Percentiles rank a stretch among this genome's conserved stretches.
phyloP scores from a whole-genome alignment of 2,113 vertebrate genomes.

The Tapirus terrestris region DNA sequence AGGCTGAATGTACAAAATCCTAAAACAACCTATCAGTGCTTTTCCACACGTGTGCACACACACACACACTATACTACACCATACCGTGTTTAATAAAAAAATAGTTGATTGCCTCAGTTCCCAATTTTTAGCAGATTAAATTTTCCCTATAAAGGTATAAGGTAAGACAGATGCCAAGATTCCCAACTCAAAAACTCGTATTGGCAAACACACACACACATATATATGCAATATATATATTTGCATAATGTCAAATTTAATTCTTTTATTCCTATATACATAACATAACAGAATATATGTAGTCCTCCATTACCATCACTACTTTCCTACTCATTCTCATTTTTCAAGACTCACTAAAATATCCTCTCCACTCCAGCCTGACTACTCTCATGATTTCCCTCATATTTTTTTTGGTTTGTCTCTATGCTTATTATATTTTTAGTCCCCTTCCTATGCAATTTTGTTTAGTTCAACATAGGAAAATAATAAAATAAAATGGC shows the following conservation, averaged over 20 bases:
- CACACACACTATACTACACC: not conserved
- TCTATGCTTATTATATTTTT: not conserved
- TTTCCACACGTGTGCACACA: not conserved
- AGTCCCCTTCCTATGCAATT: not conserved
- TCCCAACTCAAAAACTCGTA: not conserved
- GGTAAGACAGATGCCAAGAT: not conserved
- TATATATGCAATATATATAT: not conserved
- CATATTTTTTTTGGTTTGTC: not conserved
- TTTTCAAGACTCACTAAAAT: not conserved
- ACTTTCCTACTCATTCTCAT: not conserved
- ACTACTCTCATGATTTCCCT: not conserved
- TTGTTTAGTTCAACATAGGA: not conserved
- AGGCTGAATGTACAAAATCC: not conserved
- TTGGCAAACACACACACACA: not conserved
- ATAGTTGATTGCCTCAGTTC: not conserved
- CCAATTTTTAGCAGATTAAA: not conserved
- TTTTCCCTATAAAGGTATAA: not conserved
- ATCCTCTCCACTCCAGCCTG: not conserved
- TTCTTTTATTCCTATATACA: not conserved
- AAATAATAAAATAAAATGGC: not conserved
- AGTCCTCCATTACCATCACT: not conserved
- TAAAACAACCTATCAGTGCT: not conserved
- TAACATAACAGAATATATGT: not conserved
- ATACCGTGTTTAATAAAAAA: not conserved
- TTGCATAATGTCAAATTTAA: not conserved